Percentiles rank a stretch among this genome's conserved stretches.
Evolutionary conservation across 2,113 vertebrate genomes (phyloP).

Genomic region (Ptilorrhoa leucosticta): DNA sequence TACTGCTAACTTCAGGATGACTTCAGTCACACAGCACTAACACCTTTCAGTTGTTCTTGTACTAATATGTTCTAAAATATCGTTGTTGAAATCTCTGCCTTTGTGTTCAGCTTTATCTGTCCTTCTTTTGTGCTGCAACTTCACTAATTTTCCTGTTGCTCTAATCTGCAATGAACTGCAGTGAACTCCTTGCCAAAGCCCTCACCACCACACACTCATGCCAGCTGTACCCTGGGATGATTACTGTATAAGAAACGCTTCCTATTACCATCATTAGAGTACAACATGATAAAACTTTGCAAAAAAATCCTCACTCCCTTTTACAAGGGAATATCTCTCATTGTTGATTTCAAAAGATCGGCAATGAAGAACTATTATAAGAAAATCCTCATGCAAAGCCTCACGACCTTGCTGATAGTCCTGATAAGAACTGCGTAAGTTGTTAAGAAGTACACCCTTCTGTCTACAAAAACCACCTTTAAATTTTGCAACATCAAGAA

Average conservation of each 20-base stretch:
- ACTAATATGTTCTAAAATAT: background rate
- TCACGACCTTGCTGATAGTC: background rate
- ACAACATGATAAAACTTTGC: background rate
- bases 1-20: background rate
- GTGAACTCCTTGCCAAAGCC: background rate
- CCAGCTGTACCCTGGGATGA: background rate
- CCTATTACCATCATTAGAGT: background rate
- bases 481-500: background rate
- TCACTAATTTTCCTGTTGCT: background rate
- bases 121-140: background rate
- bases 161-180: background rate
- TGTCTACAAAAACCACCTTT: background rate
- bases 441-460: background rate
- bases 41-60: background rate
- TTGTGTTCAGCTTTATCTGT: background rate
- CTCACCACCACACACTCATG: background rate
- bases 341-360: background rate
- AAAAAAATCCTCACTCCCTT: background rate
- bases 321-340: background rate
- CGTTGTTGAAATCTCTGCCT: background rate
- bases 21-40: background rate
- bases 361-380: background rate
- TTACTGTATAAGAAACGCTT: fast-evolving
- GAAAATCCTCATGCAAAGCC: background rate
- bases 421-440: background rate